A percentile compares a stretch with the other conserved stretches of the same genome.
Conservation (phyloP, 2,113 vertebrate species). For the Bufo bufo region DNA sequence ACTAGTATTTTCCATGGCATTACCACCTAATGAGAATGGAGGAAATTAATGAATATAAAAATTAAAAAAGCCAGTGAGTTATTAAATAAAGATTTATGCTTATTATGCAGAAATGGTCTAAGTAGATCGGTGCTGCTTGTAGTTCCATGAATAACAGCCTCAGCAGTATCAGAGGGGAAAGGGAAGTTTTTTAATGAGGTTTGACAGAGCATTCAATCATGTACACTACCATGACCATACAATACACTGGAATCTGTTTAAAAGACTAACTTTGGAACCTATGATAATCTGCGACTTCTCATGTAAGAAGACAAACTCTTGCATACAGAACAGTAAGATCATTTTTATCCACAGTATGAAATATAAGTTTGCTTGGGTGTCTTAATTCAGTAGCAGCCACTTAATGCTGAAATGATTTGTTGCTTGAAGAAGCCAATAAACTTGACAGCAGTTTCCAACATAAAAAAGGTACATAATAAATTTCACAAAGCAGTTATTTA, state of each 20-base stretch:
- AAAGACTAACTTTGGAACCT: background rate
- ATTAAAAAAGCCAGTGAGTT: background rate
- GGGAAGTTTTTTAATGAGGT: background rate
- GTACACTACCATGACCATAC: background rate
- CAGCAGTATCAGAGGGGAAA: conserved; percentile 27
- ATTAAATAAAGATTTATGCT: conserved; percentile 22
- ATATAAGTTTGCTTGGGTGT: background rate
- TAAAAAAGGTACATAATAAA: conserved; percentile 7
- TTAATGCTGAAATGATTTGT: conserved; percentile 29
- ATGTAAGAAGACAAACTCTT: conserved; percentile 8
- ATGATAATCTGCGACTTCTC: conserved; percentile 6
- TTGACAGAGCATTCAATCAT: conserved; percentile 16
- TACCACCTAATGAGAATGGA: conserved; percentile 2
- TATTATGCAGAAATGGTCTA: conserved; percentile 16
- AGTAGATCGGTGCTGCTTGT: conserved; percentile 1
- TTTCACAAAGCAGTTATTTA: conserved; percentile 6
- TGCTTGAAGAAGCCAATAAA: background rate
- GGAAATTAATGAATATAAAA: conserved; percentile 3
- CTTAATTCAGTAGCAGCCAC: conserved; percentile 18
- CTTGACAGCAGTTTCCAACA: background rate
- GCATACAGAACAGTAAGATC: background rate
- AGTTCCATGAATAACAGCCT: conserved; percentile 15
- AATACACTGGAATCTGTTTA: conserved; percentile 3
- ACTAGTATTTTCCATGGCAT: background rate
- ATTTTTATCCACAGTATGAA: conserved; percentile 29